phyloP scores from a whole-genome alignment of 1,140 invertebrate species.

The Rhopalosiphum maidis region DNA sequence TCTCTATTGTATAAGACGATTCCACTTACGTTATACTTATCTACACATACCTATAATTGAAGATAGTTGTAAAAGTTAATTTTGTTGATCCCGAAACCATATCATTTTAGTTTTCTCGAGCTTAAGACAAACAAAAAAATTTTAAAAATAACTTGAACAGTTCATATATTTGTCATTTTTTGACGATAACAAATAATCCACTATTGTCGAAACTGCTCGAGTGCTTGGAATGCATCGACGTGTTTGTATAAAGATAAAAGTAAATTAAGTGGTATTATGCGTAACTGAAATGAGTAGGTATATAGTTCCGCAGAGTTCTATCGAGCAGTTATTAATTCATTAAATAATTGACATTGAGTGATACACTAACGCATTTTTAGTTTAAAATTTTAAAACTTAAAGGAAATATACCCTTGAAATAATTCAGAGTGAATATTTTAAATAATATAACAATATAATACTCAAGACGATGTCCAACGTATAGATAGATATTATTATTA shows the following conservation, averaged over 20 bases:
- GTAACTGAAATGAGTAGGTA: background rate
- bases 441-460: background rate
- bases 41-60: background rate
- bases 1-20: background rate
- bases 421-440: background rate
- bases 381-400: background rate
- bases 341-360: background rate
- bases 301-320: background rate
- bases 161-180: background rate
- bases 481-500: background rate
- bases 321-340: background rate
- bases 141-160: background rate
- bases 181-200: background rate
- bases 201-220: background rate
- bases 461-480: background rate
- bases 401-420: background rate
- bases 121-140: background rate
- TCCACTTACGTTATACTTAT: background rate
- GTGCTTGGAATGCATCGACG: background rate
- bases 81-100: background rate
- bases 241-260: background rate
- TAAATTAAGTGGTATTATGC: background rate
- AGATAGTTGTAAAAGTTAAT: background rate
- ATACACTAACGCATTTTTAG: background rate
- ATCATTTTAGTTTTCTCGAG: background rate